phyloP scores from a whole-genome alignment of 2,888 invertebrate species.

The Petrolisthes manimaculis region DNA sequence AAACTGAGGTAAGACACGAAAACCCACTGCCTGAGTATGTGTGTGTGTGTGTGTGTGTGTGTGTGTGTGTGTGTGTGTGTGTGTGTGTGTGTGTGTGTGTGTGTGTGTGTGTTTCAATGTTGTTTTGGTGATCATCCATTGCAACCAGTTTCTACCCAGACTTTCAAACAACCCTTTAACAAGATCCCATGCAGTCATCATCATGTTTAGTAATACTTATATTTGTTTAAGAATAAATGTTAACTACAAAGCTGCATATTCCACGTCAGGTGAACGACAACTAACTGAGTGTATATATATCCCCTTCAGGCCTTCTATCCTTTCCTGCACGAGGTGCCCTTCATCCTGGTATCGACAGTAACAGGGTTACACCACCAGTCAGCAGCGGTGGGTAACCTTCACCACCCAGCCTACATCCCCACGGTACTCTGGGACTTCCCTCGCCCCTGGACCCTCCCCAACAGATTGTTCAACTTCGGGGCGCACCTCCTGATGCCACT shows the following conservation, averaged over 20 bases:
- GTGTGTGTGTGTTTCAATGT: neutral
- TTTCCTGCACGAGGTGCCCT: constrained; percentile 11
- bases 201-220: neutral
- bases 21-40: neutral
- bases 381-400: constrained; percentile 34
- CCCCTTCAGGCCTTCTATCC: constrained; percentile 20
- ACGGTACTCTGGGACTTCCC: constrained; percentile 29
- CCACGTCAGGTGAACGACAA: neutral
- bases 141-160: neutral
- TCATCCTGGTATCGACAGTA: constrained; percentile 19
- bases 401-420: constrained; percentile 34
- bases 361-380: constrained; percentile 14
- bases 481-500: constrained; percentile 2
- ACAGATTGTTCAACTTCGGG: constrained; percentile 14
- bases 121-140: neutral
- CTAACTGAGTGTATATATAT: neutral
- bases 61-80: constrained; percentile 1
- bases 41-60: constrained; percentile 1
- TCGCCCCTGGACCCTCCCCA: constrained; percentile 14
- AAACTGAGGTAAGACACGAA: neutral
- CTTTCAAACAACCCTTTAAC: neutral
- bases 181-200: neutral
- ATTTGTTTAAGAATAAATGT: too few species aligned
- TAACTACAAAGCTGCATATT: too few species aligned
- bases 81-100: constrained; percentile 1